These are phyloP conservation scores for Agrotis segetum DNA, from an alignment of 2,888 invertebrate species.

Conservation along the genomic window DNA sequence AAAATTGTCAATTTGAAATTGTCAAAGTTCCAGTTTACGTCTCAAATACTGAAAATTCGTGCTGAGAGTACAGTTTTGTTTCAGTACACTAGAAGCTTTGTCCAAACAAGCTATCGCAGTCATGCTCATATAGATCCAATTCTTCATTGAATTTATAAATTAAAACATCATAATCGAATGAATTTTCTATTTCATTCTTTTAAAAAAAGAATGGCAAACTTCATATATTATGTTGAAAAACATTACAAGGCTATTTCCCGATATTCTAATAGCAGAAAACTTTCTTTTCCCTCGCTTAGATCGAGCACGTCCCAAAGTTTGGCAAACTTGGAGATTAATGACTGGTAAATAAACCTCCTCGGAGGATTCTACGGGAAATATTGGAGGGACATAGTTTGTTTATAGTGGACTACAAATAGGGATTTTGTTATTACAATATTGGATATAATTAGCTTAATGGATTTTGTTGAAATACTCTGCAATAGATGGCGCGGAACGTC, in stretches of 20 bases:
- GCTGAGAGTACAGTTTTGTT: too few relatives aligned
- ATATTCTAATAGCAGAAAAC: conserved; percentile 52
- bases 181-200: too few relatives aligned
- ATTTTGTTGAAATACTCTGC: too few relatives aligned
- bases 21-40: too few relatives aligned
- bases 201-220: neutral
- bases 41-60: too few relatives aligned
- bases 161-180: neutral
- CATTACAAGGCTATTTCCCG: conserved; percentile 30
- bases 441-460: neutral
- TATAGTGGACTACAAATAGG: neutral
- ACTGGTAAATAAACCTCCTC: conserved; percentile 61
- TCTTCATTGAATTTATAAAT: neutral
- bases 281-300: conserved; percentile 41
- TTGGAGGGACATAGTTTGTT: conserved; percentile 15
- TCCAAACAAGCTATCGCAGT: too few relatives aligned
- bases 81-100: too few relatives aligned
- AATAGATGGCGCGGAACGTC: too few relatives aligned
- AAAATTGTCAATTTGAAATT: too few relatives aligned
- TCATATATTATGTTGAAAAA: conserved; percentile 13
- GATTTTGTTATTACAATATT: neutral
- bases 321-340: conserved; percentile 65
- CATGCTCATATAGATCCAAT: too few relatives aligned
- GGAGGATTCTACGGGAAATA: conserved; percentile 40
- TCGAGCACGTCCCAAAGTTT: conserved; percentile 59